Percentiles rank a stretch among this genome's conserved stretches.
Evolutionary conservation across 2,797 vertebrate species (phyloP).

Genomic region (Spinus olivaceus): DNA sequence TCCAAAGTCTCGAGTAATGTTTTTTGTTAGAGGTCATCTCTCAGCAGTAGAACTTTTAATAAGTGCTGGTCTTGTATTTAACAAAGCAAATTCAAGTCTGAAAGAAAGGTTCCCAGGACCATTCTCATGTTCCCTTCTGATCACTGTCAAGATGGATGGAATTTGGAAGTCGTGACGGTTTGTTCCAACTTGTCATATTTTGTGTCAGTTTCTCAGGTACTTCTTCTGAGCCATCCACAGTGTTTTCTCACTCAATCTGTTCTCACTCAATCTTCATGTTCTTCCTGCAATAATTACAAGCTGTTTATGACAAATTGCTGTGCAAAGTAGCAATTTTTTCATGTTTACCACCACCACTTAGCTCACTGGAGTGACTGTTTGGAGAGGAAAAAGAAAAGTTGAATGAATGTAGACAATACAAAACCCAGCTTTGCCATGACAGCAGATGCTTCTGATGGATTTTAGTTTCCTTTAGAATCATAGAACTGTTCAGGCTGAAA

Average conservation of each 20-base stretch:
- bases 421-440: background rate
- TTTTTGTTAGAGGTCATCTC: background rate
- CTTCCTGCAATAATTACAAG: constrained; percentile 48
- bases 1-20: background rate
- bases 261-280: constrained; percentile 53
- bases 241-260: constrained; percentile 63
- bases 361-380: background rate
- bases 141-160: background rate
- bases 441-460: background rate
- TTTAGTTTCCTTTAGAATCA: background rate
- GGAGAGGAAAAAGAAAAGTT: background rate
- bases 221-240: constrained; percentile 36
- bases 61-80: background rate
- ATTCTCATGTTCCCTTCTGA: background rate
- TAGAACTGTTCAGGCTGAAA: background rate
- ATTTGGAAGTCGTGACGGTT: background rate
- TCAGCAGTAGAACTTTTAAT: background rate
- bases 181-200: constrained; percentile 25
- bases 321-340: constrained; percentile 41
- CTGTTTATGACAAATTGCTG: constrained; percentile 50
- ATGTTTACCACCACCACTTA: constrained; percentile 26
- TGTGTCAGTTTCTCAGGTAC: constrained; percentile 56
- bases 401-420: background rate
- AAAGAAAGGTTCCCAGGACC: background rate
- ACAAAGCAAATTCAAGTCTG: background rate